Evolutionary conservation across 2,888 invertebrate genomes (phyloP).

Genomic region (Diplolepis rosae): DNA sequence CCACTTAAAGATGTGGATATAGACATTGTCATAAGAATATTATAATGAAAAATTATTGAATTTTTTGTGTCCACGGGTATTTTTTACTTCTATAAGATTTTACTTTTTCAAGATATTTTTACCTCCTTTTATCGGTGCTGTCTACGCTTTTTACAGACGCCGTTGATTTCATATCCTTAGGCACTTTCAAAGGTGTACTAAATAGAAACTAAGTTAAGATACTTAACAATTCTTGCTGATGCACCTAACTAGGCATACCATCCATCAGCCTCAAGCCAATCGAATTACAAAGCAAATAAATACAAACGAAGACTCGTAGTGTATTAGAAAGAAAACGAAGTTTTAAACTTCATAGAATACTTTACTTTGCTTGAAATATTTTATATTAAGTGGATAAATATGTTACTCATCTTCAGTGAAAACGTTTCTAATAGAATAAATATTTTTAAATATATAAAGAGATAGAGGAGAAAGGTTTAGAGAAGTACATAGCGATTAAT

Average conservation of each 20-base stretch:
- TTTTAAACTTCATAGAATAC: background rate
- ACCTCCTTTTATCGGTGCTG: background rate
- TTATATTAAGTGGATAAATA: background rate
- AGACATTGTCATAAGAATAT: too few relatives aligned
- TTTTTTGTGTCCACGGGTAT: too few relatives aligned
- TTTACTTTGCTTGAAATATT: background rate
- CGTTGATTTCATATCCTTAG: constrained; percentile 37
- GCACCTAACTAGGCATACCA: constrained; percentile 23
- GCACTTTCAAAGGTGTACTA: constrained; percentile 46
- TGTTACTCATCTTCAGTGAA: too few relatives aligned
- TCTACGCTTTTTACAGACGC: background rate
- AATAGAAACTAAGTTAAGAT: constrained; percentile 43
- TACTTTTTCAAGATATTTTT: background rate
- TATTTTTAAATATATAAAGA: too few relatives aligned
- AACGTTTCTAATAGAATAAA: too few relatives aligned
- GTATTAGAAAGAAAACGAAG: background rate
- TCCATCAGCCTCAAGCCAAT: background rate
- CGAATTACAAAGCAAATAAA: background rate
- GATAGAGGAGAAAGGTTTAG: too few relatives aligned
- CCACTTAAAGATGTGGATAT: too few relatives aligned
- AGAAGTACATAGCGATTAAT: too few relatives aligned
- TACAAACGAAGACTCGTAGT: background rate
- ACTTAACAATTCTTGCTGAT: constrained; percentile 43
- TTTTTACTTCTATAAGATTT: background rate
- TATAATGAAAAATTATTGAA: too few relatives aligned